Percentiles rank a stretch among this genome's conserved stretches.
These are phyloP conservation scores for Eupsittula cactorum DNA, from an alignment of 2,113 vertebrate genomes.

Conservation along the genomic window DNA sequence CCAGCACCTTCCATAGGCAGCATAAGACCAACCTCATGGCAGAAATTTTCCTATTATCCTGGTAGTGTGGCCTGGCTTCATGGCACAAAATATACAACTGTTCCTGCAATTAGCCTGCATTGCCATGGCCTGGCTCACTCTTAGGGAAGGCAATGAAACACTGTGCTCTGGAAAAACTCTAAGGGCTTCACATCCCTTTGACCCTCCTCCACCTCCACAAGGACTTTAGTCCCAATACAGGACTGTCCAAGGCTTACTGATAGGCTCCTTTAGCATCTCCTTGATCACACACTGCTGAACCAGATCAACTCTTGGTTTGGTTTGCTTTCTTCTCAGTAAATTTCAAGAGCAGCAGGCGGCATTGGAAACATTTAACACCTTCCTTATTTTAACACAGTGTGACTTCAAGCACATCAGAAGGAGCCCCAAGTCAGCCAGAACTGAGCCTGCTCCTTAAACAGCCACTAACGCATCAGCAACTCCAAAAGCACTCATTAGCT, in stretches of 20 bases:
- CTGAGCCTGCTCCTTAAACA: neutral
- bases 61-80: neutral
- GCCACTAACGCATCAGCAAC: neutral
- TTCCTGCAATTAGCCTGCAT: neutral
- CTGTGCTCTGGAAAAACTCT: neutral
- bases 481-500: neutral
- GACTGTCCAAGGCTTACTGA: neutral
- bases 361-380: neutral
- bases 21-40: neutral
- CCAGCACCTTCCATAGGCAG: neutral
- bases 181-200: neutral
- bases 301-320: neutral
- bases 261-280: neutral
- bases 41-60: neutral
- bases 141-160: neutral
- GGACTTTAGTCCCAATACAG: rapidly evolving
- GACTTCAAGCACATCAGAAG: neutral
- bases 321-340: neutral
- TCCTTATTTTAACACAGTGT: neutral
- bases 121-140: rapidly evolving
- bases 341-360: neutral
- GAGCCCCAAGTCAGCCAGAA: neutral
- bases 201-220: neutral
- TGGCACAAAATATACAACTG: rapidly evolving
- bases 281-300: neutral